Conservation (phyloP, 2,113 vertebrate genomes). For the Hepsetus odoe region DNA sequence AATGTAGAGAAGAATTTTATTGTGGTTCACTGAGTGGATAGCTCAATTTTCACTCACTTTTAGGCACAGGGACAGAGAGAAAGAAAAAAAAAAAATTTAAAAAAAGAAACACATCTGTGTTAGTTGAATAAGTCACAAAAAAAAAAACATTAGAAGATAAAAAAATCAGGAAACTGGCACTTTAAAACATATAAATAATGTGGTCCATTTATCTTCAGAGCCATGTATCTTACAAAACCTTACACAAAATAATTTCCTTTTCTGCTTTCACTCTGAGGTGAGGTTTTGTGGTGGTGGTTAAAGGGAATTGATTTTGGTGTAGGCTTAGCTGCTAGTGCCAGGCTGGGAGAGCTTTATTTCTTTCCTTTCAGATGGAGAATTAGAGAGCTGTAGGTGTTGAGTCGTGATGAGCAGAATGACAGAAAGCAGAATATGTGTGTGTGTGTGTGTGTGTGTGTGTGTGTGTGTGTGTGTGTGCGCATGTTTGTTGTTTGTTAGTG, state of each 20-base stretch:
- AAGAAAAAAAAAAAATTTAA: no score
- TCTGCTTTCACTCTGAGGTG: constrained; percentile 12
- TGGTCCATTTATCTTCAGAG: not conserved
- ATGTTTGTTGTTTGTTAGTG: not conserved
- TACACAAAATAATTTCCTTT: not conserved
- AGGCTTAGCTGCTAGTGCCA: constrained; percentile 45
- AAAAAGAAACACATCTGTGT: no score
- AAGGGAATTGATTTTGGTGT: constrained; percentile 55
- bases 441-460: not conserved
- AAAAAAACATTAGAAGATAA: no score
- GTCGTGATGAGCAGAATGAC: constrained; percentile 45
- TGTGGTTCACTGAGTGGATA: no score
- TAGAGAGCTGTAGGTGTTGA: constrained; percentile 54
- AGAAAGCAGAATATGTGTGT: not conserved
- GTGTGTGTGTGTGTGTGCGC: not conserved
- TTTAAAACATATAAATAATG: not conserved
- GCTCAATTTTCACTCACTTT: no score
- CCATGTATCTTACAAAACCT: not conserved
- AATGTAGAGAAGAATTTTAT: no score
- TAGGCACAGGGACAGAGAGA: no score
- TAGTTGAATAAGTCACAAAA: no score
- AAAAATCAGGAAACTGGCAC: not conserved
- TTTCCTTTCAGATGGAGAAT: constrained; percentile 49
- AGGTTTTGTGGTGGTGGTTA: constrained; percentile 45
- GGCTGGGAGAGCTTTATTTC: constrained; percentile 19